phyloP scores from a whole-genome alignment of 2,113 vertebrate genomes.

The Sinocyclocheilus grahami region DNA sequence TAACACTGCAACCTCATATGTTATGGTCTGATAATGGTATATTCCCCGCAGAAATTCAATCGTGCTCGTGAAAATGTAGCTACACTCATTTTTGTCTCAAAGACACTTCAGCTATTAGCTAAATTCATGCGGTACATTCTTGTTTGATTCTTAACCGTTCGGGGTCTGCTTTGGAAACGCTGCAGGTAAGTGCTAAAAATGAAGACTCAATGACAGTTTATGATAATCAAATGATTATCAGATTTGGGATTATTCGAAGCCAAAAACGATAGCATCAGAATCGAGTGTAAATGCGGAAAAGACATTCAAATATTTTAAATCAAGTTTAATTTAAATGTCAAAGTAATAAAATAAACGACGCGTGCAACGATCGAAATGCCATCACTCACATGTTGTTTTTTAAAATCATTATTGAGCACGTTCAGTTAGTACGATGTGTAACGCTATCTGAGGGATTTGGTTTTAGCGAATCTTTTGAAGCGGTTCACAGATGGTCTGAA shows the following conservation, averaged over 20 bases:
- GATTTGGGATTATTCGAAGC: too few species aligned
- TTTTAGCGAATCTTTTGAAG: background rate
- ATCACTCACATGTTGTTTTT: background rate
- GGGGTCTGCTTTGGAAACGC: background rate
- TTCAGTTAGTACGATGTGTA: background rate
- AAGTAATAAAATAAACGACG: background rate
- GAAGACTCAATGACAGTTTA: background rate
- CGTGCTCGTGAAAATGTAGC: background rate
- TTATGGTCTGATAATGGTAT: constrained; percentile 34
- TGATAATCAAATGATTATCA: too few species aligned
- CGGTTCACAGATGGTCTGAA: background rate
- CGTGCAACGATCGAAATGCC: too few species aligned
- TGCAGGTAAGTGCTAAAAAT: constrained; percentile 41
- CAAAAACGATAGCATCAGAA: too few species aligned
- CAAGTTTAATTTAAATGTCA: background rate
- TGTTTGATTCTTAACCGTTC: background rate
- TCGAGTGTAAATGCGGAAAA: too few species aligned
- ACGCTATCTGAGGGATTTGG: background rate
- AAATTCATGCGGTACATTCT: background rate
- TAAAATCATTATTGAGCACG: background rate
- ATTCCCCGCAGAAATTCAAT: constrained; percentile 55
- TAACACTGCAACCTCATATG: background rate
- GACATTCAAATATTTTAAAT: too few species aligned
- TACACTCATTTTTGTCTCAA: background rate
- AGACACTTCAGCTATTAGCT: background rate